Conservation (phyloP, 2,113 vertebrate species). For the Cottus gobio region DNA sequence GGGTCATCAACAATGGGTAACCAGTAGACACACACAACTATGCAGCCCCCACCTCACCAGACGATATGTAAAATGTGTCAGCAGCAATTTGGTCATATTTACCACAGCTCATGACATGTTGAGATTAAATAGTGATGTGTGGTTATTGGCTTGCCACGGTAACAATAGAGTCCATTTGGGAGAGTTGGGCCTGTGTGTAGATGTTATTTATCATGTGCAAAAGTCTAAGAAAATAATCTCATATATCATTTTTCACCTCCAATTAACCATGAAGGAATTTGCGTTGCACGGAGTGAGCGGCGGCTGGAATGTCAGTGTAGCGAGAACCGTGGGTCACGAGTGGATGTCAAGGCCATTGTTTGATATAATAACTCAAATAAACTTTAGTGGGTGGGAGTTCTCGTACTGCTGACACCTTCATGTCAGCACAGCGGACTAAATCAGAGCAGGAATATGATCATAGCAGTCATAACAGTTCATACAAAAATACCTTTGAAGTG, state of each 20-base stretch:
- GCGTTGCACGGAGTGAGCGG: slow-evolving; percentile 25
- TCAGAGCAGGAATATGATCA: slow-evolving; percentile 41
- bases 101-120: slow-evolving; percentile 65
- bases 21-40: slow-evolving; percentile 75
- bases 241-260: slow-evolving; percentile 61
- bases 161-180: slow-evolving; percentile 59
- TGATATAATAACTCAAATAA: slow-evolving; percentile 65
- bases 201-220: slow-evolving; percentile 60
- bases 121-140: slow-evolving; percentile 73
- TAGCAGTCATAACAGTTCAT: slow-evolving; percentile 26
- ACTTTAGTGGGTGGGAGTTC: slow-evolving; percentile 47
- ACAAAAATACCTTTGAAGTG: slow-evolving; percentile 39
- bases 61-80: slow-evolving; percentile 68
- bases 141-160: slow-evolving; percentile 54
- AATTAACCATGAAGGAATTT: slow-evolving; percentile 43
- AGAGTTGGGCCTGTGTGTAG: slow-evolving; percentile 18
- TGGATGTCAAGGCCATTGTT: slow-evolving; percentile 43
- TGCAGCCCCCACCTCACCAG: slow-evolving; percentile 61
- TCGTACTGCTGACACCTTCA: slow-evolving; percentile 24
- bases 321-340: slow-evolving; percentile 24
- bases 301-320: slow-evolving; percentile 37
- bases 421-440: slow-evolving; percentile 44
- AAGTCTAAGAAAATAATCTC: slow-evolving; percentile 58
- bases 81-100: slow-evolving; percentile 67
- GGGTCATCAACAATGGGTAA: slow-evolving; percentile 75